Evolutionary conservation across 2,113 vertebrate species (phyloP).

Genomic region (Callipepla squamata): DNA sequence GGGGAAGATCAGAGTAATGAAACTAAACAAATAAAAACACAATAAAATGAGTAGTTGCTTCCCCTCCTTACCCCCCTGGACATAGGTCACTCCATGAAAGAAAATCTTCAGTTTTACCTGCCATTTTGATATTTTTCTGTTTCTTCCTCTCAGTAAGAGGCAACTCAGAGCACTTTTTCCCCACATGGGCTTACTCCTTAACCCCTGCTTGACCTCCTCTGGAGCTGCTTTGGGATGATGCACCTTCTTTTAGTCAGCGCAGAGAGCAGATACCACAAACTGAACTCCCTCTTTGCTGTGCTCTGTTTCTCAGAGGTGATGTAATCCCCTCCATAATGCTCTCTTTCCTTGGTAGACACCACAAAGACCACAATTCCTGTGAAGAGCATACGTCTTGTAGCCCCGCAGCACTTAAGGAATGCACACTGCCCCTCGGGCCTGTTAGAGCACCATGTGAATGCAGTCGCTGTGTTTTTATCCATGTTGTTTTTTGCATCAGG

Average conservation of each 20-base stretch:
- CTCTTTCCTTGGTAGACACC: not conserved
- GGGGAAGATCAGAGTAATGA: not conserved
- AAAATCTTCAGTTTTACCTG: not conserved
- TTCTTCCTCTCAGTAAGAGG: not conserved
- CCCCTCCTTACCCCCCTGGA: not conserved
- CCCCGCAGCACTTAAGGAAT: not conserved
- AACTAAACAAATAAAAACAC: conserved; percentile 5
- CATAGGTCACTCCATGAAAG: not conserved
- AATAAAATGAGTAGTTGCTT: not conserved
- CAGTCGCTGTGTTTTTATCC: not conserved
- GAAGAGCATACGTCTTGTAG: not conserved
- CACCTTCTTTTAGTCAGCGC: not conserved
- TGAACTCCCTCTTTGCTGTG: conserved; percentile 12
- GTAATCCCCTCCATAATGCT: conserved; percentile 26
- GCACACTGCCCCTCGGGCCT: not conserved
- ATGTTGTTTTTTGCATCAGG: not conserved
- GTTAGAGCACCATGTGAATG: not conserved
- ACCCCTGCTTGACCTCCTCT: conserved; percentile 22
- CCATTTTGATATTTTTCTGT: not conserved
- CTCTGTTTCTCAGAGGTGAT: conserved; percentile 45
- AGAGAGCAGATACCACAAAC: not conserved
- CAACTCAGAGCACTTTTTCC: not conserved
- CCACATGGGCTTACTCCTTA: not conserved
- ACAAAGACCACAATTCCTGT: conserved; percentile 49
- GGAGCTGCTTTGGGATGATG: not conserved